Base-by-base conservation (phyloP, 2,888 invertebrate species). In the Eurytoma californica region DNA sequence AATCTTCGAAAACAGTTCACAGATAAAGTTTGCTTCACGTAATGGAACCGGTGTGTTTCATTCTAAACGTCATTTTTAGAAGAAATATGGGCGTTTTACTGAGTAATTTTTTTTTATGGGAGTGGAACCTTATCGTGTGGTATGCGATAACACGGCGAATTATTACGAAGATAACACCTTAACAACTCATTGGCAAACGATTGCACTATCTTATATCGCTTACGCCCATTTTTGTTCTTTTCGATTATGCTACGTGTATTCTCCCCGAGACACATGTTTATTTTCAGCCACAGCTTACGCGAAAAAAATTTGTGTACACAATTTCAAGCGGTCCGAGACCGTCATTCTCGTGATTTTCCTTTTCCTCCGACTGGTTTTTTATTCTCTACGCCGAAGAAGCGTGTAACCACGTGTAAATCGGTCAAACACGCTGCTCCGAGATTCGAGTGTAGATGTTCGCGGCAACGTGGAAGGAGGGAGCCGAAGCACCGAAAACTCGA, bases 131-230 rank as follows among this genome's bases (percentile, higher is more conserved):
- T 77, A 77, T 77, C 77, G 51, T 20, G 13, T 39, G 30, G 24
- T 49, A 57, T 49, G 24, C 20, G 77, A 77, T 72, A 76, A 14
- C n/a, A 16, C 18, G 20, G 58, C 65, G 77, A 77, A 70, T 70
- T 72, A 77, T 77, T 70, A 49, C 51, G 20, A 58, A 14, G 77
- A 70, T 70, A 77, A 51, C 28, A 16, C n/a, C 5, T 65, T 69
- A 51, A 20, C 24, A 55, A 70, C 69, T 65, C 65, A 70, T 57
- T 70, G 76, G 55, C 69, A 69, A 77, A 77, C 57, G 70, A 77
- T 70, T 70, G 58, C 28, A 51, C 30, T 77, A 77, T 76, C 76
- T 69, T 69, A 13, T 63, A 61, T 58, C 70, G 57, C 47, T 58
- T 16, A 77, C 77, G 70, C 77, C 77, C 77, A 77, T 65, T 70